These are phyloP conservation scores for Minunthozetes semirufus DNA, from an alignment of 2,888 invertebrate genomes.

Conservation along the genomic window DNA sequence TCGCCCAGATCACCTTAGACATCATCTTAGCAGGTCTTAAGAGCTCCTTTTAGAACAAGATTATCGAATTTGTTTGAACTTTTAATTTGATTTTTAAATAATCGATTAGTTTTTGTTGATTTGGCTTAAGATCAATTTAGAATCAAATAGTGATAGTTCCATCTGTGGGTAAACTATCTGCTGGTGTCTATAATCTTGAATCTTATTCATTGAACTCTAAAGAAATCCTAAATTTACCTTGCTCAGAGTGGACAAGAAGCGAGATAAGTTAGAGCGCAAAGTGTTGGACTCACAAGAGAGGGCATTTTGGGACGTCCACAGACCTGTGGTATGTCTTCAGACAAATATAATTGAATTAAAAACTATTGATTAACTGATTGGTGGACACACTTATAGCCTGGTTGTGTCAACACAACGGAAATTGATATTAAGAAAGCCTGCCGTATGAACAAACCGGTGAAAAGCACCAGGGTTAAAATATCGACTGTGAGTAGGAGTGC, in stretches of 20 bases:
- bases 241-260: slow-evolving; percentile 83
- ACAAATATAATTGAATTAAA: not conserved
- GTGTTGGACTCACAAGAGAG: slow-evolving; percentile 97
- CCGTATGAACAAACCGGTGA: slow-evolving; percentile 51
- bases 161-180: too few relatives aligned
- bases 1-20: too few relatives aligned
- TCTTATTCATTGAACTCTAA: too few relatives aligned
- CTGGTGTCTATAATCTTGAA: too few relatives aligned
- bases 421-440: slow-evolving; percentile 94
- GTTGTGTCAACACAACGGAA: slow-evolving; percentile 97
- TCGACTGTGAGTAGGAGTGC: slow-evolving; percentile 35
- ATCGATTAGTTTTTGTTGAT: not conserved
- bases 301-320: slow-evolving; percentile 99
- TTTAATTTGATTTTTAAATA: not conserved
- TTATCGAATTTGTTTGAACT: too few relatives aligned
- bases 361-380: too few relatives aligned
- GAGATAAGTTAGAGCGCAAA: slow-evolving; percentile 95
- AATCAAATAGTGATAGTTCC: too few relatives aligned
- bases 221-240: slow-evolving; percentile 8
- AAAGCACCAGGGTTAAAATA: slow-evolving; percentile 37
- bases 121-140: not conserved
- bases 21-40: too few relatives aligned
- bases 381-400: slow-evolving; percentile 66
- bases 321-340: slow-evolving; percentile 72
- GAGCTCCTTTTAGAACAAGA: too few relatives aligned